These are phyloP conservation scores for Eulacestoma nigropectus DNA, from an alignment of 2,113 vertebrate genomes.

Conservation along the genomic window DNA sequence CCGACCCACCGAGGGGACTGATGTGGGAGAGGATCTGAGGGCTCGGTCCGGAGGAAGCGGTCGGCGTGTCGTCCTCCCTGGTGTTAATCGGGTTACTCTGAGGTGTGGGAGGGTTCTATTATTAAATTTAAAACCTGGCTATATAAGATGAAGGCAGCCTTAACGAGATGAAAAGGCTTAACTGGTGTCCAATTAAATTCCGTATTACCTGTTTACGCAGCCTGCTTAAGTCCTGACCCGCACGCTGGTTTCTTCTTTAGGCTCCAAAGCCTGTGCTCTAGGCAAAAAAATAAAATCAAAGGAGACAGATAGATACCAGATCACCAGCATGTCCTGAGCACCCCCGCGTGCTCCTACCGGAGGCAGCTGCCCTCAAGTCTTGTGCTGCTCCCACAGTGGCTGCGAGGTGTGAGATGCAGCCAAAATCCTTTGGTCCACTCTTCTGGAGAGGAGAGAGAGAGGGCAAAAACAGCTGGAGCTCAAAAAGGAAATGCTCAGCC, in stretches of 20 bases:
- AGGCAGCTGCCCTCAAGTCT: not conserved
- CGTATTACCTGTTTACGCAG: constrained; percentile 74
- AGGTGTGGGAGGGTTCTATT: constrained; percentile 68
- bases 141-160: constrained; percentile 70
- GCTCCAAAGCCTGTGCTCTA: constrained; percentile 8
- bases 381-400: not conserved
- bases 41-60: not conserved
- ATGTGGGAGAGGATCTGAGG: constrained; percentile 7
- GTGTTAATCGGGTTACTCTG: constrained; percentile 61
- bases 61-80: not conserved
- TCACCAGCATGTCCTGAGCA: not conserved
- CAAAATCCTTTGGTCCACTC: fast-evolving
- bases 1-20: not conserved
- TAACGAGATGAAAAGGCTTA: constrained; percentile 84
- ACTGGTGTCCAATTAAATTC: constrained; percentile 77
- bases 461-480: not conserved
- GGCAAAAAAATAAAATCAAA: constrained; percentile 9
- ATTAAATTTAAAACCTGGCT: constrained; percentile 71
- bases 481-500: not conserved
- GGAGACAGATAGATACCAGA: not conserved
- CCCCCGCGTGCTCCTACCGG: fast-evolving
- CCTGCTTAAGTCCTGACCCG: constrained; percentile 72
- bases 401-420: not conserved
- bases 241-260: constrained; percentile 50
- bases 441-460: not conserved